Base-by-base conservation (phyloP, 2,888 invertebrate species). In the Stenodera caucasica region DNA sequence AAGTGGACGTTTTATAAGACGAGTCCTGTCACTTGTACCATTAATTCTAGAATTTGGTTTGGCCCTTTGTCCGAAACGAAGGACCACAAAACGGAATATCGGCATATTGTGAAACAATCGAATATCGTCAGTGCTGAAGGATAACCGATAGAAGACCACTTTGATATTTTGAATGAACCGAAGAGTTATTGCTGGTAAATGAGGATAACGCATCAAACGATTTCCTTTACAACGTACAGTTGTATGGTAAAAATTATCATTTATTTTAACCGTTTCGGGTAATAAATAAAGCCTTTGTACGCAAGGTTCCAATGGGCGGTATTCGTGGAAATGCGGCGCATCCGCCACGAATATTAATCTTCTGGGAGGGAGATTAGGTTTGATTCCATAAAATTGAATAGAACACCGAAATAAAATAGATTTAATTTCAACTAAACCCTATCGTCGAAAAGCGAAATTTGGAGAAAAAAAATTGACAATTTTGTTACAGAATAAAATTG, bases 21-120 rank as follows among this genome's bases (percentile, higher is more conserved):
- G 50, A 50, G 18, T 50, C 50, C 50, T 50, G 50, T 50, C 50
- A 50, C 29, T 26, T 12, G 12, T 15, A 26, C 50, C 50, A 50
- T 50, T 50, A 50, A 50, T 50, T 50, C 50, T 29, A 50, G 12
- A 15, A 26, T 50, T 50, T 23, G 23, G 50, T 50, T 50, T 30
- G 26, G 1, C 29, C 7, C 50, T 30, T 50, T 50, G 50, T 26
- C 18, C 23, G 15, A 21, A 8, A n/a, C n/a, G 2, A 14, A 49
- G 14, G 14, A 49, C n/a, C 23, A 29, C 9, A 23, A 49, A 49
- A 35, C 7, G 14, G 35, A n/a, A 35, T 14, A 35, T 35, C 14
- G 14, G 35, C 14, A 35, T 35, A 35, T 35, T 35, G 14, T 35
- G 14, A 35, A 35, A 35, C 35, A 35, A 35, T 35, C 14, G n/a